A percentile compares a stretch with the other conserved stretches of the same genome.
Evolutionary conservation across 2,888 invertebrate species (phyloP).

Genomic region (Ophion obscuratus): DNA sequence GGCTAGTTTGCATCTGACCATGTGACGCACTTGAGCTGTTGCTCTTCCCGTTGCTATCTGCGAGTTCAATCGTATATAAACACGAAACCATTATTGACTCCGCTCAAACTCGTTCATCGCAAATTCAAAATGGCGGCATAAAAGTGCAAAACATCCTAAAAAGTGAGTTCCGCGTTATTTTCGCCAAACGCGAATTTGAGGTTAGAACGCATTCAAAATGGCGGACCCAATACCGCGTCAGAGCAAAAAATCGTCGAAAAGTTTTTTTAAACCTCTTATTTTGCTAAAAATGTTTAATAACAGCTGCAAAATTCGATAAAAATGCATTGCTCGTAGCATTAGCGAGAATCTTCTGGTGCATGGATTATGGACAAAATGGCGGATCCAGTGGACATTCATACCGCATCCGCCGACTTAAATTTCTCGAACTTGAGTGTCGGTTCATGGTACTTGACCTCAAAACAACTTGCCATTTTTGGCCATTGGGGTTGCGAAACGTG

Average conservation of each 20-base stretch:
- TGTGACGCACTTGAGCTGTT: conserved; percentile 68
- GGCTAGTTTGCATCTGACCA: conserved; percentile 72
- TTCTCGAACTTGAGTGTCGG: too few relatives aligned
- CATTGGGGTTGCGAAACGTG: neutral
- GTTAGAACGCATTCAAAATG: too few relatives aligned
- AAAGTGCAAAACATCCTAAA: neutral
- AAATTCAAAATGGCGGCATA: neutral
- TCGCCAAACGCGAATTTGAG: too few relatives aligned
- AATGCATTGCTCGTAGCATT: too few relatives aligned
- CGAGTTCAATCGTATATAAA: conserved; percentile 21
- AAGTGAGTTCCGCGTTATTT: too few relatives aligned
- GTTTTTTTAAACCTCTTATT: too few relatives aligned
- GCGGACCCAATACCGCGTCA: too few relatives aligned
- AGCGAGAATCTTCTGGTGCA: too few relatives aligned
- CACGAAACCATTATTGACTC: neutral
- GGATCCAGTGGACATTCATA: neutral
- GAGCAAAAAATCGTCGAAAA: too few relatives aligned
- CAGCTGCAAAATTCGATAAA: too few relatives aligned
- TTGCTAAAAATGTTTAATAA: too few relatives aligned
- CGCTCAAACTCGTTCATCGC: neutral
- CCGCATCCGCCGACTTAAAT: neutral
- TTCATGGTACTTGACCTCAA: neutral
- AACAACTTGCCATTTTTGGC: neutral
- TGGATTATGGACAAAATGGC: too few relatives aligned
- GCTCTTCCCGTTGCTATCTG: conserved; percentile 78